Evolutionary conservation across 2,888 invertebrate species (phyloP), one percentile per base, ranked within the genome.

Genomic region (Cephonodes hylas): DNA sequence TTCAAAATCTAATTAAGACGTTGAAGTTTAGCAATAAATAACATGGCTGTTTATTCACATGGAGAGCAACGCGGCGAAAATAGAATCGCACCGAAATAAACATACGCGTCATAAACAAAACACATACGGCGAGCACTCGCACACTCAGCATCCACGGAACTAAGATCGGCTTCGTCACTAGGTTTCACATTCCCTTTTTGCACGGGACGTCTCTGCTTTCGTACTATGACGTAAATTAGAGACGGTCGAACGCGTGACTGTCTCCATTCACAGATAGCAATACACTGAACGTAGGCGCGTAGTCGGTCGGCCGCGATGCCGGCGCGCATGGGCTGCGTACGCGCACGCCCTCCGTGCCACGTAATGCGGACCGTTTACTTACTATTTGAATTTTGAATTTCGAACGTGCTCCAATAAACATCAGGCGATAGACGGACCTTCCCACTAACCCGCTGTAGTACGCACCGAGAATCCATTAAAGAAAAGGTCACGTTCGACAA

Each of bases 341-440:
- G 86, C 88, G 88, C 88, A 81, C 80, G 83, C 80, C 83, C 80
- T 80, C 83, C 81, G 80, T 81, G 77, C 76, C 82, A 75, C 80
- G 83, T 81, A 80, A 81, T 76, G 77, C 81, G 75, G 76, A 81
- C 83, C 85, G 88, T 90, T 89, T 91, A 91, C 89, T 89, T 90
- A 89, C 88, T 86, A 88, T 88, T 87, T 87, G 85, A 84, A 53
- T 15, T 90, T 74, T 82, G 82, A 88, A 89, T 83, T 86, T 81
- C 83, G 75, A 89, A 85, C 85, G 85, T 86, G 86, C 83, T 89
- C 84, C 79, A 87, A 81, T 89, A 88, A 88, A 84, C 84, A 86
- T 83, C 85, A 80, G 79, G 79, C 79, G 76, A 25, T 78, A 80
- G 79, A 84, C 22, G 13, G 22, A 20, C 22, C 4, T 22, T 45